phyloP scores from a whole-genome alignment of 2,797 vertebrate species.

The Heteromormyrus szaboi region DNA sequence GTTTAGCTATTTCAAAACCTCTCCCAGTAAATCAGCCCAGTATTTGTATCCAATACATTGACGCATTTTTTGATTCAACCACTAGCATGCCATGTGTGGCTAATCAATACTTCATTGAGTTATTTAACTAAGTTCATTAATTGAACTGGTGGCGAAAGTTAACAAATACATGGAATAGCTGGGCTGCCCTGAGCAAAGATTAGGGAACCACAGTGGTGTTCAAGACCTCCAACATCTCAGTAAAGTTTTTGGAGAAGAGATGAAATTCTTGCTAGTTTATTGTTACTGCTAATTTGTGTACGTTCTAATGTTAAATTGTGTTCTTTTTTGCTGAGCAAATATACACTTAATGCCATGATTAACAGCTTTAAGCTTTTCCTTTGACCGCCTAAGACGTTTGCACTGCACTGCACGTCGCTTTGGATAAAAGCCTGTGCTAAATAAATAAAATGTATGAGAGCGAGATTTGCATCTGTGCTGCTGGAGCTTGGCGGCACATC shows the following conservation, averaged over 20 bases:
- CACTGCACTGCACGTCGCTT: background rate
- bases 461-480: background rate
- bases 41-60: background rate
- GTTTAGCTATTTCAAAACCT: background rate
- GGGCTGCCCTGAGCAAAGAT: background rate
- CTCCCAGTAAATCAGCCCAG: background rate
- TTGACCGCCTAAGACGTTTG: background rate
- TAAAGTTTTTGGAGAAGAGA: background rate
- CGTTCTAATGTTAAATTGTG: background rate
- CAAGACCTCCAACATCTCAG: background rate
- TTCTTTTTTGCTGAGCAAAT: background rate
- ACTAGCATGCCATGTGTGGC: background rate
- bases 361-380: background rate
- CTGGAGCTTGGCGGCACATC: background rate
- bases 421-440: background rate
- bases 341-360: background rate
- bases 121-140: background rate
- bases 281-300: background rate
- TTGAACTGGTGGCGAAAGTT: background rate
- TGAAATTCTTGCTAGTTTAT: background rate
- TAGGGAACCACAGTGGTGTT: background rate
- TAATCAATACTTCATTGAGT: background rate
- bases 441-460: background rate
- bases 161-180: background rate
- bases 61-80: background rate